Conservation (phyloP, 2,797 vertebrate genomes). For the Etheostoma perlongum region DNA sequence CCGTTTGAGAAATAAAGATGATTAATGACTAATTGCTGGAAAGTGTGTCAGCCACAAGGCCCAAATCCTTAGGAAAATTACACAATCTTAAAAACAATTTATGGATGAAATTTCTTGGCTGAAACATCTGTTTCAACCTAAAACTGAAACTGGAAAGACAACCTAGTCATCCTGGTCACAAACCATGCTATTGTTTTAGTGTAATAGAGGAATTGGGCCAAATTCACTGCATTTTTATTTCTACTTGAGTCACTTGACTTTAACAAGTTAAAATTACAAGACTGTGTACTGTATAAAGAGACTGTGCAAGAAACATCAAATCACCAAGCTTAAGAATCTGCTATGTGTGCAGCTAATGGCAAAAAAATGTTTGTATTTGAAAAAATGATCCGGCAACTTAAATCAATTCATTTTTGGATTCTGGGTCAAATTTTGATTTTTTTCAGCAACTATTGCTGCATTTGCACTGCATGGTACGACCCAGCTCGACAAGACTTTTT, state of each 20-base stretch:
- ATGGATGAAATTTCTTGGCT: neutral
- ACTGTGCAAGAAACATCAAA: neutral
- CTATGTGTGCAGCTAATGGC: neutral
- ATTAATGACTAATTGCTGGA: conserved; percentile 34
- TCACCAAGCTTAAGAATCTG: neutral
- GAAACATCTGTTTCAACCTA: neutral
- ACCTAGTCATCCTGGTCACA: neutral
- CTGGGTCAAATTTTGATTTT: neutral
- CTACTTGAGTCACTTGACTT: neutral
- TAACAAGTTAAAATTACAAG: neutral
- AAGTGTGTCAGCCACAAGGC: neutral
- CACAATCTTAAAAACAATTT: conserved; percentile 17
- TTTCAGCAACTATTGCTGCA: neutral
- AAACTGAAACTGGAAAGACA: conserved; percentile 1
- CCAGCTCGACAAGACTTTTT: neutral
- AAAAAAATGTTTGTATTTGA: neutral
- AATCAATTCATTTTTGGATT: neutral
- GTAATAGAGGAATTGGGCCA: neutral
- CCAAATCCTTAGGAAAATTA: conserved; percentile 11
- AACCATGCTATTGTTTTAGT: neutral
- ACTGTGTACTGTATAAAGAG: neutral
- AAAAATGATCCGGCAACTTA: neutral
- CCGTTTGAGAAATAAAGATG: conserved; percentile 31
- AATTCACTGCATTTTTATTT: neutral
- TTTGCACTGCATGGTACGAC: neutral